These are phyloP conservation scores for Lucinisca nassula DNA, from an alignment of 2,888 invertebrate species.

Conservation along the genomic window DNA sequence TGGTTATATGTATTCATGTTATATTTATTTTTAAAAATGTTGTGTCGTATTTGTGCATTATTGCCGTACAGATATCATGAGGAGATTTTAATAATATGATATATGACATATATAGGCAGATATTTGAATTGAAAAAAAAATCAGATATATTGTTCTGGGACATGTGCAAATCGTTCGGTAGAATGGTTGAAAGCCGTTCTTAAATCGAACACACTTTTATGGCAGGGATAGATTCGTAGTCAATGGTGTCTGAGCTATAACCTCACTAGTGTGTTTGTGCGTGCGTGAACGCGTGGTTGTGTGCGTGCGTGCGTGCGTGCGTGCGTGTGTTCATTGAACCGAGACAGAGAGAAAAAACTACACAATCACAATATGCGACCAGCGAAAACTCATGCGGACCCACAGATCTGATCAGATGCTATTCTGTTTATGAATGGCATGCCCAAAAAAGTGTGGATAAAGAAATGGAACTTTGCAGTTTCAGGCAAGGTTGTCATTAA, in stretches of 20 bases:
- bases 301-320: too few relatives aligned
- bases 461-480: too few relatives aligned
- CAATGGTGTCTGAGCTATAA: neutral
- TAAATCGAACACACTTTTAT: neutral
- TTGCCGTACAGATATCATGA: neutral
- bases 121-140: neutral
- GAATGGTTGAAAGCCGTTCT: neutral
- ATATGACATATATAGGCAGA: neutral
- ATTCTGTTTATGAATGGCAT: too few relatives aligned
- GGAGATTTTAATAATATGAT: neutral
- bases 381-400: too few relatives aligned
- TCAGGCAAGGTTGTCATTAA: too few relatives aligned
- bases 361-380: too few relatives aligned
- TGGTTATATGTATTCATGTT: neutral
- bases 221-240: neutral
- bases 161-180: neutral
- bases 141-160: neutral
- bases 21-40: constrained; percentile 7
- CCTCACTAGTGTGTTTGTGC: too few relatives aligned
- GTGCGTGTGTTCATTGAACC: too few relatives aligned
- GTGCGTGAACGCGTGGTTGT: too few relatives aligned
- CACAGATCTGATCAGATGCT: too few relatives aligned
- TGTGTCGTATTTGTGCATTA: neutral
- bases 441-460: too few relatives aligned
- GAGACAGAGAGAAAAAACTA: too few relatives aligned